Conservation (phyloP, 2,888 invertebrate species). For the Microctonus hyperodae region DNA sequence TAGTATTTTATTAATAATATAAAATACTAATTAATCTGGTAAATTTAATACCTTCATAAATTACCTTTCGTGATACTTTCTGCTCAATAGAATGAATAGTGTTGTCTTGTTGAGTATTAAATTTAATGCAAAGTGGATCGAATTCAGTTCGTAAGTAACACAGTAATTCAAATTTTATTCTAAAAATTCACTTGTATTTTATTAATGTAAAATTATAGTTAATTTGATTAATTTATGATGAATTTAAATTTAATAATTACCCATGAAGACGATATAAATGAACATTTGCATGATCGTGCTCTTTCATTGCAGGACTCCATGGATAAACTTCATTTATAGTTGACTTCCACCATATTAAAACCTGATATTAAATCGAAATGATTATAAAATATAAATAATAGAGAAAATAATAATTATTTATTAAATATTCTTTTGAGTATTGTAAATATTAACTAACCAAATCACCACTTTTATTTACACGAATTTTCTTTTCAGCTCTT, state of each 20-base stretch:
- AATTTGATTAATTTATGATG: slow-evolving; percentile 15
- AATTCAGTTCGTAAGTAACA: slow-evolving; percentile 87
- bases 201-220: slow-evolving; percentile 30
- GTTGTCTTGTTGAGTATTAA: slow-evolving; percentile 76
- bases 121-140: slow-evolving; percentile 83
- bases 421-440: not conserved
- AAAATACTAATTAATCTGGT: slow-evolving; percentile 34
- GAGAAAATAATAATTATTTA: not conserved
- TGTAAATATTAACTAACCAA: slow-evolving; percentile 61
- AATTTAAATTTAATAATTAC: slow-evolving; percentile 1
- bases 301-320: slow-evolving; percentile 86
- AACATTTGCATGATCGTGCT: slow-evolving; percentile 88
- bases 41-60: slow-evolving; percentile 33
- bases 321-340: slow-evolving; percentile 88
- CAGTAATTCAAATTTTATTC: slow-evolving; percentile 75
- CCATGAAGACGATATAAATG: slow-evolving; percentile 80
- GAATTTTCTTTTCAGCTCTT: slow-evolving; percentile 66
- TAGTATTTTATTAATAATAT: no score
- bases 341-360: slow-evolving; percentile 84
- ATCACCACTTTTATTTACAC: slow-evolving; percentile 64
- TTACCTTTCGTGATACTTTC: slow-evolving; percentile 73
- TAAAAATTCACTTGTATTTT: slow-evolving; percentile 56
- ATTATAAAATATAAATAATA: not conserved
- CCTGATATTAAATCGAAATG: slow-evolving; percentile 41
- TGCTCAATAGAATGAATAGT: slow-evolving; percentile 83